Base-by-base conservation (phyloP, 2,113 vertebrate species). In the Thomomys bottae region DNA sequence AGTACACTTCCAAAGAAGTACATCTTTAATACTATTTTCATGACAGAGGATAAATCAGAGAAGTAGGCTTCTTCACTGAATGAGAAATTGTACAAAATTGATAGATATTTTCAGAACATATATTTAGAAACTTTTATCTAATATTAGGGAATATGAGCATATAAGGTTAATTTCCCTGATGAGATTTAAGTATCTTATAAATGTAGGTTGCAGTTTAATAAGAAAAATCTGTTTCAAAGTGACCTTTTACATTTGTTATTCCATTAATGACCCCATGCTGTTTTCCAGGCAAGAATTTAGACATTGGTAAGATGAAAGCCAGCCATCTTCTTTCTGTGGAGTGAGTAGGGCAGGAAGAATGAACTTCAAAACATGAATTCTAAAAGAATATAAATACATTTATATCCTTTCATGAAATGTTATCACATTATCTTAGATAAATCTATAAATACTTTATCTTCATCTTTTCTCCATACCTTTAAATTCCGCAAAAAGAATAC, bases 21-120 rank as follows among this genome's bases (percentile, higher is more conserved):
- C 36, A 3, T 75, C 93, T 89, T 93, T 36, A 84, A 88, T 49
- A 34, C 68, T 66, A 64, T 86, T 84, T 72, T 23, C n/a, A 80
- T 21, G 93, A 81, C 75, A 75, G 2, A 78, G 17, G 21, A 18
- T 20, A 71, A 68, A 79, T 64, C 34, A 70, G 34, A 82, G 30
- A 90, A 67, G 61, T 36, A 85, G 85, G 15, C 15, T 87, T 11
- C n/a, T 88, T 71, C 70, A 76, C 45, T 68, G 34, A 76, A 34
- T 45, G 23, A 77, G 88, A 89, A 88, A 34, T 91, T 38, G 87
- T 42, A 34, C 3, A 1, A 32, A 2, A 76, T 0, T 77, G 8
- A 81, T 70, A 6, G 10, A 79, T 81, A 92, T 78, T 30, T 90
- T 93, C 57, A 40, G 76, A 64, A 57, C 34, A 77, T 10, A 32